Base-by-base conservation (phyloP, 2,888 invertebrate species). In the Leptinotarsa peninsularis region DNA sequence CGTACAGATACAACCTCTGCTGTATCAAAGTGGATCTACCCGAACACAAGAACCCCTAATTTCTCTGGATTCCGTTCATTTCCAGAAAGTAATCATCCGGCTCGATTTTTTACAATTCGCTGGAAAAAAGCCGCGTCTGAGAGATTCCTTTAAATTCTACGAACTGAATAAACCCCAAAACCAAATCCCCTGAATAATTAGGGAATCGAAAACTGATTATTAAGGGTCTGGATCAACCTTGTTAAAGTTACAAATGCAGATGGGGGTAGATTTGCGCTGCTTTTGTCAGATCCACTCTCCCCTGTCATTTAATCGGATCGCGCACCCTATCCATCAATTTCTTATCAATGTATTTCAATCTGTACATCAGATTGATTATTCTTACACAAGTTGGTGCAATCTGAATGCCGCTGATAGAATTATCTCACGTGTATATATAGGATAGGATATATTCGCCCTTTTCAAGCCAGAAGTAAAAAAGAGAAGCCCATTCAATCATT, bases 131-230 rank as follows among this genome's bases (percentile, higher is more conserved):
- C 49, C 15, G 23, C 21, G 49, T 33, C 60, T 14, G 43, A 63
- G 63, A 33, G 58, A 56, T 70, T 70, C 49, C n/a, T 70, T 49
- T 21, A 27, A 69, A 76, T 56, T 72, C 66, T 69, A 43, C 66
- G 58, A 75, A 72, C 66, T 56, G 54, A 66, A 69, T 63, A 60
- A 77, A 50, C 69, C 75, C 73, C 68, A 54, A 76, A 78, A 76
- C 81, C 79, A 76, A 76, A 78, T 77, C 74, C 79, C 78, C 75
- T 69, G 78, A 81, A 82, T 84, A 83, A 85, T 84, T 84, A 83
- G 83, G 80, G 82, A 82, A 83, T 83, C 82, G 83, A 84, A 83
- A 84, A 83, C 81, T 83, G 82, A 84, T 85, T 84, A 84, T 84
- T 80, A 80, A 80, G 79, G 79, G 77, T 76, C 76, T 73, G 79